Evolutionary conservation across 2,113 vertebrate species (phyloP), one percentile per base, ranked within the genome.

Genomic region (Gobio gobio): DNA sequence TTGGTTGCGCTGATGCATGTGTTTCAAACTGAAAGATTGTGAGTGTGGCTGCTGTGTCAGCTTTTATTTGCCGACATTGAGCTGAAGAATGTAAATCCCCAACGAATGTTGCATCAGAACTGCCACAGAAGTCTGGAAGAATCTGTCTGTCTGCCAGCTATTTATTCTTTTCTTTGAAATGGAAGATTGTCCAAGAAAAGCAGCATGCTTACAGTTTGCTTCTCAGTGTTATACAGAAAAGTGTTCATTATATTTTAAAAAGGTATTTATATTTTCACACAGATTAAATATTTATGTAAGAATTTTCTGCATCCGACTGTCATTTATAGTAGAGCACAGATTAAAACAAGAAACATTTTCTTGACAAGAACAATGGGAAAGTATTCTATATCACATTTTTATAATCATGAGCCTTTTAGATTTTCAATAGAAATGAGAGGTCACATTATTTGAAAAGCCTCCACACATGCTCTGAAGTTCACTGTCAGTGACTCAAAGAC

Each of bases 1-100:
- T 80, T 26, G 40, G 29, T 85, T 70, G 79, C 84, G 93, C 91
- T 94, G 91, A 94, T 91, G 80, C 66, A 8, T 87, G 85, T 83
- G 18, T 92, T 84, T 78, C 22, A 56, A 24, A 61, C 47, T 64
- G 58, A 73, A 58, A 24, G 59, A 33, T 68, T 74, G 63, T 78
- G 43, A 56, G 59, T 64, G 85, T 45, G 63, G 47, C 49, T 92
- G 90, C 89, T 78, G 58, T 72, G 73, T 93, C 91, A 94, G 92
- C 91, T 83, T 54, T 90, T 80, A 90, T 87, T 90, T 89, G 78
- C 61, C 85, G 81, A 26, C 47, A 86, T 85, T 83, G 49, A 80
- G 75, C 72, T 80, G 24, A 75, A 68, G 76, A 64, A 47, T 81
- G 86, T 89, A 64, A 89, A 85, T 89, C 49, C 88, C 83, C 85